Evolutionary conservation across 2,888 invertebrate species (phyloP).

Genomic region (Exocentrus adspersus): DNA sequence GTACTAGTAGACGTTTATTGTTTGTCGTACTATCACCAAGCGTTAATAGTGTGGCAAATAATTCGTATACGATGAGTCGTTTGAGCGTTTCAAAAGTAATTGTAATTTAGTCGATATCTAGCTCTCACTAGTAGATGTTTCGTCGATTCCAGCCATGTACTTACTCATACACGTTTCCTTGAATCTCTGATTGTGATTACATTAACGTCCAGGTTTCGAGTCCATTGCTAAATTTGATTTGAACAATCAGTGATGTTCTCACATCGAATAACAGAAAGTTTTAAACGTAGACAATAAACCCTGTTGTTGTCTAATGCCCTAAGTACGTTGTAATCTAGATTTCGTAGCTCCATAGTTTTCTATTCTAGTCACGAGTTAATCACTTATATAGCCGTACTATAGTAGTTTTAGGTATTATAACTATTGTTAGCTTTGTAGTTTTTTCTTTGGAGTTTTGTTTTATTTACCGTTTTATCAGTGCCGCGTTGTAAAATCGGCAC

Average conservation of each 20-base stretch:
- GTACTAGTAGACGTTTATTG: background rate
- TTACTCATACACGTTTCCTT: too few relatives aligned
- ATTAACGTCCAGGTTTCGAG: too few relatives aligned
- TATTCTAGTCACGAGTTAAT: constrained; percentile 14
- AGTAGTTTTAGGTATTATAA: background rate
- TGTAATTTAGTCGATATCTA: too few relatives aligned
- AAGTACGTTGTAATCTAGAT: background rate
- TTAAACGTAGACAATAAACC: constrained; percentile 12
- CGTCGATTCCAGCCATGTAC: too few relatives aligned
- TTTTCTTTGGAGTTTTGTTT: background rate
- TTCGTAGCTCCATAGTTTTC: background rate
- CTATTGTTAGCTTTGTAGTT: background rate
- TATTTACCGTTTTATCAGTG: too few relatives aligned
- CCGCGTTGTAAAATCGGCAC: too few relatives aligned
- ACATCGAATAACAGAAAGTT: background rate
- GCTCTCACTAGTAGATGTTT: too few relatives aligned
- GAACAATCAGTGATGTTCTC: background rate
- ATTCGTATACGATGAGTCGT: too few relatives aligned
- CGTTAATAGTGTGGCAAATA: background rate
- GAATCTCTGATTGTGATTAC: too few relatives aligned
- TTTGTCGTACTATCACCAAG: background rate
- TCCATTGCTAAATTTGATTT: too few relatives aligned
- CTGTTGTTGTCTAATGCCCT: constrained; percentile 14
- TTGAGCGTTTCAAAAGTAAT: too few relatives aligned
- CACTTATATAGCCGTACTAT: background rate